phyloP scores from a whole-genome alignment of 2,888 invertebrate species.

The Rhaphigaster nebulosa region DNA sequence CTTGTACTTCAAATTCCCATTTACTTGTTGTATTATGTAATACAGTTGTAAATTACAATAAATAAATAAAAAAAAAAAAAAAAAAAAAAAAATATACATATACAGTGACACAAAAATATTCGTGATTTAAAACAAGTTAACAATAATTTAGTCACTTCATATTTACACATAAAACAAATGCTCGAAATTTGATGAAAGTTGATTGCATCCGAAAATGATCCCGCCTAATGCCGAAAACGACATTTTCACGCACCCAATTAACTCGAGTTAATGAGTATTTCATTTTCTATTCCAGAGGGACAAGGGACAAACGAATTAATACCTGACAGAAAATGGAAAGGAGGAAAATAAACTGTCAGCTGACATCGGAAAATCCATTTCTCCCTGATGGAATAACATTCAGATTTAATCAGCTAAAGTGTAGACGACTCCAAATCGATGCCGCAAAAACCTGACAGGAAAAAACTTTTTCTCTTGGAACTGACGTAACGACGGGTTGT shows the following conservation, averaged over 20 bases:
- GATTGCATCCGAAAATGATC: background rate
- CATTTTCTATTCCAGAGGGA: background rate
- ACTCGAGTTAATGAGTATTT: background rate
- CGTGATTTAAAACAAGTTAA: no score
- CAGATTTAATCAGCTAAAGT: constrained; percentile 38
- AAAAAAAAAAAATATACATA: no score
- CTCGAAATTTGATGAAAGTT: background rate
- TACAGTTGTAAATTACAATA: no score
- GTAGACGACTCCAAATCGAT: background rate
- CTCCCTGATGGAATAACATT: background rate
- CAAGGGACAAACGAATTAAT: background rate
- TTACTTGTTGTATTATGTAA: no score
- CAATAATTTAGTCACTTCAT: no score
- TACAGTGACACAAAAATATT: no score
- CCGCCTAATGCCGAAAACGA: background rate
- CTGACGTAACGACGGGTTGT: background rate
- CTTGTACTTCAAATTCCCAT: no score
- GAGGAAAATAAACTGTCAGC: background rate
- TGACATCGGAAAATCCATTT: background rate
- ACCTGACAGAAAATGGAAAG: background rate
- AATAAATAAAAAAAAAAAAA: no score
- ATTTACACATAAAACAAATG: background rate
- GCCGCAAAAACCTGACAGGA: background rate
- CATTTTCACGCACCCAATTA: background rate
- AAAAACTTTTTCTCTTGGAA: constrained; percentile 9